Evolutionary conservation across 1,140 invertebrate species (phyloP).

Genomic region (Lepidurus packardi): DNA sequence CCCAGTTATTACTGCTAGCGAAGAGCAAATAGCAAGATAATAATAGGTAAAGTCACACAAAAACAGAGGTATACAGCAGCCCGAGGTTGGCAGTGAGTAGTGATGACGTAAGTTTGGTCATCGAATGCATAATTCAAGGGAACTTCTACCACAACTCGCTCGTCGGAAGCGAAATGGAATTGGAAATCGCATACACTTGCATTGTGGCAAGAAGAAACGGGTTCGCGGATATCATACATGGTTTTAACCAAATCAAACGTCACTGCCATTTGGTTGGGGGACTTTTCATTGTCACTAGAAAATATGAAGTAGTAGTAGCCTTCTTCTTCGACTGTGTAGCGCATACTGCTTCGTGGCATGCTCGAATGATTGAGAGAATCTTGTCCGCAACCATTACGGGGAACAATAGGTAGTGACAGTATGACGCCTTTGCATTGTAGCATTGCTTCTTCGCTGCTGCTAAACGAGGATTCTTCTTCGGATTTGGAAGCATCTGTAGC

Average conservation of each 20-base stretch:
- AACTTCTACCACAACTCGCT: conserved; percentile 51
- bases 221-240: conserved; percentile 56
- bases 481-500: conserved; percentile 52
- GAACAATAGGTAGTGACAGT: conserved; percentile 59
- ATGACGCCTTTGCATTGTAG: conserved; percentile 66
- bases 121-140: conserved; percentile 35
- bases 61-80: conserved; percentile 62
- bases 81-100: conserved; percentile 66
- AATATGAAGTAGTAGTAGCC: conserved; percentile 78
- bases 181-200: conserved; percentile 58
- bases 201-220: conserved; percentile 49
- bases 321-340: conserved; percentile 56
- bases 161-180: conserved; percentile 60
- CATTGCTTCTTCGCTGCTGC: conserved; percentile 65
- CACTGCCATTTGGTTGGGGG: conserved; percentile 43
- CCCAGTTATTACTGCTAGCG: conserved; percentile 35
- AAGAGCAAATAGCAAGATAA: conserved; percentile 67
- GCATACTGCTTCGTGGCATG: conserved; percentile 29
- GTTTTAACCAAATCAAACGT: conserved; percentile 63
- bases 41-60: conserved; percentile 60
- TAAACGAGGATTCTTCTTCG: conserved; percentile 73
- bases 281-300: conserved; percentile 70
- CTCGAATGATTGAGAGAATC: conserved; percentile 42
- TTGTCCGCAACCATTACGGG: conserved; percentile 54
- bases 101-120: conserved; percentile 64